These are phyloP conservation scores for Cantharis rustica DNA, from an alignment of 2,888 invertebrate species.

Conservation along the genomic window DNA sequence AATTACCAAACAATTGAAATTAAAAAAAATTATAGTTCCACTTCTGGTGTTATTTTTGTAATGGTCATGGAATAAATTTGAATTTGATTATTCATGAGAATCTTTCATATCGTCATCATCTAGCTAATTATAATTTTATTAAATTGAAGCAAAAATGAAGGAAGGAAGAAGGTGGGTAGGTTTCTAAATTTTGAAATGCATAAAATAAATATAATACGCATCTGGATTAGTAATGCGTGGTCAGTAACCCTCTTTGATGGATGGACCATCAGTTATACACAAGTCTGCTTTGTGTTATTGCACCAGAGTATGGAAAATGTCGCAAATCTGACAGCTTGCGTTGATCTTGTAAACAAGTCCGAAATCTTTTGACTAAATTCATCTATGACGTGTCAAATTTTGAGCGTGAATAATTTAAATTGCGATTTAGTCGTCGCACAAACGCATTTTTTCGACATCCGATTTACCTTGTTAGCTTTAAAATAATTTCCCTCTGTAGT, in stretches of 20 bases:
- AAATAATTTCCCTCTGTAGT: not conserved
- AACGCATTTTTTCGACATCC: not conserved
- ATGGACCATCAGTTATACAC: conserved; percentile 53
- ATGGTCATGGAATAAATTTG: not conserved
- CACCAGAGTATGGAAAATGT: conserved; percentile 52
- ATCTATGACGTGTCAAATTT: conserved; percentile 18
- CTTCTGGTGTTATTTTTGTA: not conserved
- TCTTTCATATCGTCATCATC: not conserved
- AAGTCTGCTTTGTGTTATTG: conserved; percentile 50
- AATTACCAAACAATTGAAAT: not conserved
- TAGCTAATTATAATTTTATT: not conserved
- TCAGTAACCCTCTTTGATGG: conserved; percentile 50
- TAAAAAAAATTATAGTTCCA: not conserved
- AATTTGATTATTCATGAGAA: not conserved
- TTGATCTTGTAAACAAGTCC: conserved; percentile 50
- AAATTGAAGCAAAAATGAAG: not conserved
- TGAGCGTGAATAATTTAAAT: conserved; percentile 20
- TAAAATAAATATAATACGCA: conserved; percentile 27
- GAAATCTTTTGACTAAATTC: conserved; percentile 31
- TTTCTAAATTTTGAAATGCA: not conserved
- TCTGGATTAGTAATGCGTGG: conserved; percentile 41
- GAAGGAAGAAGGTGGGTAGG: not conserved
- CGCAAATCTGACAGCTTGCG: conserved; percentile 52
- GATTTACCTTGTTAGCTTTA: not conserved
- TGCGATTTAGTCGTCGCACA: conserved; percentile 15